Conservation (phyloP, 2,797 vertebrate species). For the Lagocephalus sceleratus region DNA sequence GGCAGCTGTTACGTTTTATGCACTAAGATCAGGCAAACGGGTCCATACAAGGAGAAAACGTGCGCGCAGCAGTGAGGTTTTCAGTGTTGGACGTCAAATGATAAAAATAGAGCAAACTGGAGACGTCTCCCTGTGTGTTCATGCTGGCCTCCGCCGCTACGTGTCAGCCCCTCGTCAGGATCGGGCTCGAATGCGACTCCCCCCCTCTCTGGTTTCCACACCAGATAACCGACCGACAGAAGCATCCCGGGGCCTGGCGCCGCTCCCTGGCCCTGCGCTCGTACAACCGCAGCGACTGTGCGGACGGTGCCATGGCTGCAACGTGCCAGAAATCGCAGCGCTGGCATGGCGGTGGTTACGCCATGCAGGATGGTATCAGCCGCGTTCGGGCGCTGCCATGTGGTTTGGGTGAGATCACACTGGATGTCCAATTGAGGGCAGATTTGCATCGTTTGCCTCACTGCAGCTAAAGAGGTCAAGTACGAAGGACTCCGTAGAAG, state of each 20-base stretch:
- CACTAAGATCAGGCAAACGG: no score
- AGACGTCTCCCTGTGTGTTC: no score
- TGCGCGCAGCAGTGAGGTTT: no score
- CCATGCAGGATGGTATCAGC: conserved; percentile 37
- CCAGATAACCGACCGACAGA: conserved; percentile 42
- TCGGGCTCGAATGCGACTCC: no score
- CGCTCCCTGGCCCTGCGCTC: conserved; percentile 30
- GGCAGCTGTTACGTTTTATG: no score
- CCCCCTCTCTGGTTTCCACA: conserved; percentile 23
- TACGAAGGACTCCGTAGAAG: conserved; percentile 13
- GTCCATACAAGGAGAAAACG: no score
- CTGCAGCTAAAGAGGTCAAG: conserved; percentile 54
- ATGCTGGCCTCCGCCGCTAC: no score
- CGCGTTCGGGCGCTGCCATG: conserved; percentile 27
- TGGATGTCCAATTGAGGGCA: conserved; percentile 41
- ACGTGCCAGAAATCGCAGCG: conserved; percentile 35
- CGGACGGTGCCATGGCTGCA: conserved; percentile 30
- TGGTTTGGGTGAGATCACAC: conserved; percentile 33
- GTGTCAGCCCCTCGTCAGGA: no score
- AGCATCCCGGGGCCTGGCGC: conserved; percentile 44
- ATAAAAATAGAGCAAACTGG: no score
- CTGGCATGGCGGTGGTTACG: conserved; percentile 41
- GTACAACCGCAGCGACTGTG: conserved; percentile 31
- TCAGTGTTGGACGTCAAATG: no score
- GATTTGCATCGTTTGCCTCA: conserved; percentile 38